Base-by-base conservation (phyloP, 1,140 invertebrate genomes). In the Chironomus striatipennis region DNA sequence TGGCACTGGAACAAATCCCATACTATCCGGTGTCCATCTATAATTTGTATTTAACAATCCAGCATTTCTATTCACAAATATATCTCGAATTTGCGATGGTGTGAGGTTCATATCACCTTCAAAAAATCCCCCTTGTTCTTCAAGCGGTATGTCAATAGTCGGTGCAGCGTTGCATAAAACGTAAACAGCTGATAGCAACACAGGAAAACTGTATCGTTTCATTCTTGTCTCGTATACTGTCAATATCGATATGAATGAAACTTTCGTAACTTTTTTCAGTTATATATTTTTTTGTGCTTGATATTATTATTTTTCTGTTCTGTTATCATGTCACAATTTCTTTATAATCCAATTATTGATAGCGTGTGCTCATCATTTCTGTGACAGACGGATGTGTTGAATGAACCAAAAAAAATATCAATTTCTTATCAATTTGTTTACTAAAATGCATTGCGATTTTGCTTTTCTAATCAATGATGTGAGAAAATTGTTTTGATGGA, bases 71-170 rank as follows among this genome's bases (percentile, higher is more conserved):
- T 70, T 70, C 10, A 70, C 18, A 12, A 21, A 70, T 18, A 70
- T 21, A 57, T 57, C 47, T n/a, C 47, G 47, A 2, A 21, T 17
- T 18, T 70, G 65, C 6, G n/a, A 9, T 18, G 9, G 9, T 4
- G n/a, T 70, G 5, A 70, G 65, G 6, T 70, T 21, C 65, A 70
- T 70, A 18, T 70, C 65, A 18, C 65, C 65, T 70, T 70, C 65
- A 70, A 70, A 70, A 70, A 20, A 21, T 17, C 65, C 65, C n/a
- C 17, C 65, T 2, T 7, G 4, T 20, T 70, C 65, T 21, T 70
- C 65, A 18, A 21, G 18, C 18, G 65, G 18, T 20, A 10, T 15
- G n/a, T 17, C 2, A 70, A 18, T 1, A 10, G 65, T 0, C 20
- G 65, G 17, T 18, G 9, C n/a, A 20, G 8, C 17, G 7, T 57